phyloP scores from a whole-genome alignment of 30 jellyfish, hydroid and myxozoan genomes.

The Sanderia malayensis region DNA sequence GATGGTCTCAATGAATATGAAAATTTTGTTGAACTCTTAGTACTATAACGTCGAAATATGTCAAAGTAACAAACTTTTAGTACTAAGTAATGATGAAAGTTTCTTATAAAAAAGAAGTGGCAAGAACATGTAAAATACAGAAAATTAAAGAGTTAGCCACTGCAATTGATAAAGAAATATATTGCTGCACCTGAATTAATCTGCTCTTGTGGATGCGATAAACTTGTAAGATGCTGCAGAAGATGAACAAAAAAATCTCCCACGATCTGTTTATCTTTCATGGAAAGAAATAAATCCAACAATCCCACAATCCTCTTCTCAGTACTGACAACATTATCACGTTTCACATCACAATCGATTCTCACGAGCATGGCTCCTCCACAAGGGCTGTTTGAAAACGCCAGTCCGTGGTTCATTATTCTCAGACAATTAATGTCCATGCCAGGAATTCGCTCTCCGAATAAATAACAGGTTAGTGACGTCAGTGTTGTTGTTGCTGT shows the following conservation, averaged over 20 bases:
- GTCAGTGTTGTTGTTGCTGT: neutral
- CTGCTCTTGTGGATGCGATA: neutral
- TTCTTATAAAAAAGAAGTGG: too few relatives aligned
- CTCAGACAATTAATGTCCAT: neutral
- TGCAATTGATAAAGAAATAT: too few relatives aligned
- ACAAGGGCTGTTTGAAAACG: neutral
- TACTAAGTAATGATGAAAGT: too few relatives aligned
- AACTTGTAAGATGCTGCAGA: neutral
- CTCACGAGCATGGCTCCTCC: neutral
- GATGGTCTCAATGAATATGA: too few relatives aligned
- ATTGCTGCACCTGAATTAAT: too few relatives aligned
- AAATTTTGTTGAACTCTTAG: too few relatives aligned
- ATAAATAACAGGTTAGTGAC: neutral
- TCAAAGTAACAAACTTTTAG: too few relatives aligned
- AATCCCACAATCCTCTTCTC: slow-evolving; percentile 22
- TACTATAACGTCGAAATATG: too few relatives aligned
- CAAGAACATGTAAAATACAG: too few relatives aligned
- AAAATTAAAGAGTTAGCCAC: too few relatives aligned
- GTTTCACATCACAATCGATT: neutral
- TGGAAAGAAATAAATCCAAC: neutral
- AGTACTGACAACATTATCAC: slow-evolving; percentile 3
- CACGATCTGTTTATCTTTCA: slow-evolving; percentile 9
- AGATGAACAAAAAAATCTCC: slow-evolving; percentile 33
- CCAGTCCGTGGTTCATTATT: neutral
- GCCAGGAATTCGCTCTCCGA: slow-evolving; percentile 4